Base-by-base conservation (phyloP, 2,113 vertebrate genomes). In the Galbula dea region DNA sequence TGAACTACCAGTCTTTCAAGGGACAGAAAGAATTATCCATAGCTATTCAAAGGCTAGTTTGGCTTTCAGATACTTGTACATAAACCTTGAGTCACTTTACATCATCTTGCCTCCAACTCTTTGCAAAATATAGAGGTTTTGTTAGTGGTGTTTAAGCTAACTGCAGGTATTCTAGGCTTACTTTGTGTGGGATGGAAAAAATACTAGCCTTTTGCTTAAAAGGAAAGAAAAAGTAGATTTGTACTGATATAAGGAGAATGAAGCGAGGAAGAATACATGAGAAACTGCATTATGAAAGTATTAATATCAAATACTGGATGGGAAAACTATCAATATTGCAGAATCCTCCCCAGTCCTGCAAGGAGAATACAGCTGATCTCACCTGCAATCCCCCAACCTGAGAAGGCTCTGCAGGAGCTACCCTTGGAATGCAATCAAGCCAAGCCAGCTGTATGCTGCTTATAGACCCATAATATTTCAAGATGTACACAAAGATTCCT, bases 11-110 rank as follows among this genome's bases (percentile, higher is more conserved):
- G 65, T 75, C 59, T 91, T 95, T 83, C 89, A 85, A 89, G 55
- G 75, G 92, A 85, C 3, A 6, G 86, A 89, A 95, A 83, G 84
- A 91, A 96, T 94, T 95, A 93, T 83, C 90, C 55, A 8, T 41
- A 93, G 94, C 67, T 92, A 87, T 89, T 93, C 74, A 91, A 94
- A 92, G 93, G 84, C 89, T 88, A 93, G 81, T 79, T 82, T 55
- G 71, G 84, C 91, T 93, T 94, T 93, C 82, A 85, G 46, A 73
- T 22, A 61, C 77, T 79, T 75, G 49, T 32, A 63, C 83, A 34
- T 82, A 62, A 92, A 91, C 37, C 30, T 23, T 68, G 59, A 95
- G 43, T 90, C 75, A 88, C 81, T 96, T 95, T 66, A 89, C 59
- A 89, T 77, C 63, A 71, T 58, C 89, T 87, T 92, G 63, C 91